Conservation (phyloP, 2,113 vertebrate genomes). For the Sturnus vulgaris region DNA sequence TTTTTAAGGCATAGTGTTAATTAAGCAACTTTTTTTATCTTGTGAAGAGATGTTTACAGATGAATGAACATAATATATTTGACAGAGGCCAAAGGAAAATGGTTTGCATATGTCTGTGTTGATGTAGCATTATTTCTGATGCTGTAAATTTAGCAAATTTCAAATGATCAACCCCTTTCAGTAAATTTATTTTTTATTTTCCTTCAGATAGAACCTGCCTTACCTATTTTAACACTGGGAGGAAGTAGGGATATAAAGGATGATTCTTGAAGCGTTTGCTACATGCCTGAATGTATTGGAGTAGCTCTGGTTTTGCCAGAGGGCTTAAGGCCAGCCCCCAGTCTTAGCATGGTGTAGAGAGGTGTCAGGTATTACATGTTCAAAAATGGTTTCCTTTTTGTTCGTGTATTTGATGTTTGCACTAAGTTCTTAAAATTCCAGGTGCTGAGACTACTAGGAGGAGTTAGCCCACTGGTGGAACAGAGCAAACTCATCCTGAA, state of each 20-base stretch:
- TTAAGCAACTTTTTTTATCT: constrained; percentile 59
- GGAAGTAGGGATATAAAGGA: neutral
- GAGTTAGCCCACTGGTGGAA: neutral
- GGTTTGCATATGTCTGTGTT: constrained; percentile 44
- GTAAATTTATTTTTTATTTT: constrained; percentile 16
- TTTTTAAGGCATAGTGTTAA: constrained; percentile 57
- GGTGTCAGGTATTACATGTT: neutral
- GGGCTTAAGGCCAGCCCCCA: neutral
- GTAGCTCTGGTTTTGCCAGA: constrained; percentile 24
- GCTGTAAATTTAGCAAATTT: constrained; percentile 57
- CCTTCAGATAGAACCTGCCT: constrained; percentile 63
- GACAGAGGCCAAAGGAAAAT: constrained; percentile 36
- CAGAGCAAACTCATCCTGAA: neutral
- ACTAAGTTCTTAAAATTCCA: constrained; percentile 60
- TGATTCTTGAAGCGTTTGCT: neutral
- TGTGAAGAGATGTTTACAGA: constrained; percentile 72
- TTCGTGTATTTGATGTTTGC: constrained; percentile 54
- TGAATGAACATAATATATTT: constrained; percentile 66
- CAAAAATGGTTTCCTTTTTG: neutral
- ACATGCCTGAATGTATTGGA: constrained; percentile 35
- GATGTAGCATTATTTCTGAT: constrained; percentile 32
- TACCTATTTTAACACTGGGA: constrained; percentile 27
- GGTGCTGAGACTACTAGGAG: constrained; percentile 13
- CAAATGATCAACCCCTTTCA: constrained; percentile 47
- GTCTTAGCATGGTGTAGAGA: neutral